A percentile compares a stretch with the other conserved stretches of the same genome.
Conservation (phyloP, 2,888 invertebrate species). For the Dinocampus coccinellae region DNA sequence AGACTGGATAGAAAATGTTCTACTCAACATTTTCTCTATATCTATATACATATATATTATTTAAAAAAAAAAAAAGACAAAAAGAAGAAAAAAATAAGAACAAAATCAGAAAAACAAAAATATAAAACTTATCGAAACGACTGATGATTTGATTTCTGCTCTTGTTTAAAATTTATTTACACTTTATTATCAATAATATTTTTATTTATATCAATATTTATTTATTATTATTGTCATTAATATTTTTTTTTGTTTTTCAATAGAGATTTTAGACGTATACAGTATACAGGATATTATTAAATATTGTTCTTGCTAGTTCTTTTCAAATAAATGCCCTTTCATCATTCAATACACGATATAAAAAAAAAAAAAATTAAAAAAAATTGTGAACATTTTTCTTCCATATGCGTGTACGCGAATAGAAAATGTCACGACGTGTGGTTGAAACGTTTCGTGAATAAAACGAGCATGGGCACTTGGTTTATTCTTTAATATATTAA, state of each 20-base stretch:
- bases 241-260: not conserved
- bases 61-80: no score
- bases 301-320: not conserved
- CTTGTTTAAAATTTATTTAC: no score
- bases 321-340: conserved; percentile 5
- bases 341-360: conserved; percentile 2
- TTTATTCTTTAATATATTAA: not conserved
- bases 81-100: no score
- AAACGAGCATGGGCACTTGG: not conserved
- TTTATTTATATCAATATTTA: no score
- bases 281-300: not conserved
- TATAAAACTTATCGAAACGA: not conserved
- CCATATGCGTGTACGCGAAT: conserved; percentile 34
- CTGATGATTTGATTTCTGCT: not conserved
- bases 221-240: not conserved
- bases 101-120: not conserved
- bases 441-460: conserved; percentile 13
- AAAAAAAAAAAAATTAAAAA: no score
- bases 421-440: conserved; percentile 41
- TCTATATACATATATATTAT: no score
- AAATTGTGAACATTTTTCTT: conserved; percentile 45
- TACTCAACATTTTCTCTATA: no score
- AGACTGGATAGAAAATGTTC: not conserved
- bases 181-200: no score
- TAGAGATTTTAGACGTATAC: not conserved